Conservation (phyloP, 1,140 invertebrate genomes). For the Macrobrachium rosenbergii region DNA sequence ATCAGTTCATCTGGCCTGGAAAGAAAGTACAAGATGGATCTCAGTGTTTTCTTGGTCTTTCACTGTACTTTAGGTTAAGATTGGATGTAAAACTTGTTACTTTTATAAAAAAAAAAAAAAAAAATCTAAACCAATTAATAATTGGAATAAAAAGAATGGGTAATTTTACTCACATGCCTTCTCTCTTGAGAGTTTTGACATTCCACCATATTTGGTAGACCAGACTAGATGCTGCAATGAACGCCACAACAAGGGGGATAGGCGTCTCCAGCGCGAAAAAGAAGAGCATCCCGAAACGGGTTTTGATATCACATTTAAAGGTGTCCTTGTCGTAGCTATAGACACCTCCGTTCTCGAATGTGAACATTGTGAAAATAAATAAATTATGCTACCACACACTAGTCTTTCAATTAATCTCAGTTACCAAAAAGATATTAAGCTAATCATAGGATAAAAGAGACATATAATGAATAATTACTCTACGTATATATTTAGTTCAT, state of each 20-base stretch:
- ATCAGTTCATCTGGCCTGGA: not conserved
- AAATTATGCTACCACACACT: not conserved
- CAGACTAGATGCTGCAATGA: conserved; percentile 3
- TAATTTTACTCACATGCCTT: not conserved
- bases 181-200: not conserved
- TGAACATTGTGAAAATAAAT: not conserved
- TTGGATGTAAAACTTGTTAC: not conserved
- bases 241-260: not conserved
- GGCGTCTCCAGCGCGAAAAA: conserved; percentile 28
- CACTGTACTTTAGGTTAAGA: not conserved
- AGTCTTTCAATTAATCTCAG: too few species aligned
- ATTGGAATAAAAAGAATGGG: not conserved
- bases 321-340: conserved; percentile 4
- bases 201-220: conserved; percentile 38
- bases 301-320: conserved; percentile 34
- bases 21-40: not conserved
- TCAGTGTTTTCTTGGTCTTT: not conserved
- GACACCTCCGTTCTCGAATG: not conserved
- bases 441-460: too few species aligned
- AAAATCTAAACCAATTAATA: not conserved
- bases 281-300: not conserved
- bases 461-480: too few species aligned
- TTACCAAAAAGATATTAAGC: too few species aligned
- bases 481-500: too few species aligned
- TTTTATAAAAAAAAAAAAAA: too few species aligned